Evolutionary conservation across 2,797 vertebrate species (phyloP).

Genomic region (Otus scops): DNA sequence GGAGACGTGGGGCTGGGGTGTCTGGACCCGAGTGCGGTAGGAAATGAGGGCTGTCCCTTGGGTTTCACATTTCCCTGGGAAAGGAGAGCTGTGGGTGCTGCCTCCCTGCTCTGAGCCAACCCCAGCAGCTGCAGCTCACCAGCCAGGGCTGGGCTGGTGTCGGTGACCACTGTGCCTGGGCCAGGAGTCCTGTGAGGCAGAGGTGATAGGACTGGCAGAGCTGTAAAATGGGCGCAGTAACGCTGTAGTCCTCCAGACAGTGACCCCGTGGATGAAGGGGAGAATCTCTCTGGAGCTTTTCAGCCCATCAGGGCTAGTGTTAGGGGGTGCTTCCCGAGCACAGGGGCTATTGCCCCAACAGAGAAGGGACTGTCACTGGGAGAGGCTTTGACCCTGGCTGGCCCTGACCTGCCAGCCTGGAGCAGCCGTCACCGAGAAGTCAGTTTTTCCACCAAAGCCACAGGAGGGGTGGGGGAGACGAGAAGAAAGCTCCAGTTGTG

Average conservation of each 20-base stretch:
- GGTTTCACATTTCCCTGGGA: accelerated
- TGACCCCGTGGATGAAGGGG: accelerated
- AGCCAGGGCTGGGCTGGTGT: background rate
- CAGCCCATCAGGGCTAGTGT: accelerated
- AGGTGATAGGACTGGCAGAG: accelerated
- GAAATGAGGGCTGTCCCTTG: background rate
- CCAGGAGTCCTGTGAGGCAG: background rate
- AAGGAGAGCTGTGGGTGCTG: background rate
- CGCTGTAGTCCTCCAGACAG: background rate
- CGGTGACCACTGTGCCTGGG: background rate
- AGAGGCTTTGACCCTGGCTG: accelerated
- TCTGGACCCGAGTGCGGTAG: accelerated
- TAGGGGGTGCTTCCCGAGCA: background rate
- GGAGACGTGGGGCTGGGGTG: background rate
- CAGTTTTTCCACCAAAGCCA: background rate
- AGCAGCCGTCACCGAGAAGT: background rate
- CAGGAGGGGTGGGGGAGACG: background rate
- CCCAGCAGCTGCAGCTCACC: background rate
- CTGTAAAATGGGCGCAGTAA: accelerated
- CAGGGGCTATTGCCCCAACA: background rate
- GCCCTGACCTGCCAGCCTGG: background rate
- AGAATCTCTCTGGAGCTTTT: background rate
- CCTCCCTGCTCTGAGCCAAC: background rate
- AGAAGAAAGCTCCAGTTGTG: background rate
- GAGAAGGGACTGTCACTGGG: accelerated